A percentile compares a stretch with the other conserved stretches of the same genome.
These are phyloP conservation scores for Polylopha cassiicola DNA, from an alignment of 2,888 invertebrate species.

Conservation along the genomic window DNA sequence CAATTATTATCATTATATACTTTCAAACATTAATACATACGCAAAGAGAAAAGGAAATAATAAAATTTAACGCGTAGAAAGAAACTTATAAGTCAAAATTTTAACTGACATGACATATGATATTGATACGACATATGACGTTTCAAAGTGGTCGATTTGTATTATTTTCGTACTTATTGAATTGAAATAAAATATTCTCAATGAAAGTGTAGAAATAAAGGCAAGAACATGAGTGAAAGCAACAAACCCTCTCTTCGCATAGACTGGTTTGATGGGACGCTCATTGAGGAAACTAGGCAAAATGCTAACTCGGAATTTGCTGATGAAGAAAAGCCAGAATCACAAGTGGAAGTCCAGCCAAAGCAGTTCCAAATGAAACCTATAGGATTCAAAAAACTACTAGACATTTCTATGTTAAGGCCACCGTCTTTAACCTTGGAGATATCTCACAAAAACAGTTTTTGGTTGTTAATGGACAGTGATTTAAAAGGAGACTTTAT, in stretches of 20 bases:
- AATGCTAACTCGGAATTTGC: conserved; percentile 38
- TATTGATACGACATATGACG: no score
- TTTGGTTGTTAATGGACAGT: conserved; percentile 60
- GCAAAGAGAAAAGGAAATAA: no score
- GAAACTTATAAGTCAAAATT: no score
- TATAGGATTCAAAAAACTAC: conserved; percentile 65
- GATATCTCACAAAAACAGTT: conserved; percentile 61
- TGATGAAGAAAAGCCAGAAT: conserved; percentile 45
- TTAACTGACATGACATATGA: no score
- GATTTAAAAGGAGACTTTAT: conserved; percentile 67
- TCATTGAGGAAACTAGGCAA: conserved; percentile 51
- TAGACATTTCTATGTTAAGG: conserved; percentile 56
- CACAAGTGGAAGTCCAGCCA: conserved; percentile 33
- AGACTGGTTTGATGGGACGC: conserved; percentile 70
- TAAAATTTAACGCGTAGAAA: no score
- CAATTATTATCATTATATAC: no score
- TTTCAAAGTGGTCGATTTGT: no score
- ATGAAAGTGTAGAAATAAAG: not conserved
- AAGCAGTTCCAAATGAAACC: conserved; percentile 53
- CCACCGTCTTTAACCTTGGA: conserved; percentile 58
- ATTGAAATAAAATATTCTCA: not conserved
- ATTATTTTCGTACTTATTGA: no score
- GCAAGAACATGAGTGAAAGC: conserved; percentile 41
- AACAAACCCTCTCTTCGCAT: conserved; percentile 56
- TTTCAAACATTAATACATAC: no score